A percentile compares a stretch with the other conserved stretches of the same genome.
phyloP scores from a whole-genome alignment of 2,888 invertebrate genomes.

The Cantharis rufa region DNA sequence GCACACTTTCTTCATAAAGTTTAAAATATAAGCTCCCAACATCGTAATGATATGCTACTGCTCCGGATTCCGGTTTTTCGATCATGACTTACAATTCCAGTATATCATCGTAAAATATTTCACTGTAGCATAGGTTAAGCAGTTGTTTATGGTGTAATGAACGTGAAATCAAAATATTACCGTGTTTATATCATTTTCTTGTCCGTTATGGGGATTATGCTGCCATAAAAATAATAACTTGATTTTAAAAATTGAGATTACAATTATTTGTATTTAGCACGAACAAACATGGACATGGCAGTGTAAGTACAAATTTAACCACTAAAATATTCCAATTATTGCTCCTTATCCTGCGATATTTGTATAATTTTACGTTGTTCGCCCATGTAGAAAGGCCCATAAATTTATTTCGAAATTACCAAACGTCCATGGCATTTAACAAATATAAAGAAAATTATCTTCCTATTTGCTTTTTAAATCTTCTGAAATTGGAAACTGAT shows the following conservation, averaged over 20 bases:
- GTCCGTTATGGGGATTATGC: neutral
- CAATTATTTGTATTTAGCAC: neutral
- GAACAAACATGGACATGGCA: neutral
- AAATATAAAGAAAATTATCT: too few relatives aligned
- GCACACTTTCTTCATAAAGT: neutral
- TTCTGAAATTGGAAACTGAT: neutral
- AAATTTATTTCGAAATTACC: neutral
- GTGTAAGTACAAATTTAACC: neutral
- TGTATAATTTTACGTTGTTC: neutral
- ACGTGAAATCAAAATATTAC: neutral
- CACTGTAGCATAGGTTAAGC: neutral
- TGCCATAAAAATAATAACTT: neutral
- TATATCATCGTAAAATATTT: neutral
- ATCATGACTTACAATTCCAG: neutral
- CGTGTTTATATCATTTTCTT: neutral
- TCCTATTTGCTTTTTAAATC: neutral
- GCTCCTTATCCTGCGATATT: neutral
- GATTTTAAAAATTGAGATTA: neutral
- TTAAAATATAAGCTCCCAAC: neutral
- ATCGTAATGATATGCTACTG: neutral
- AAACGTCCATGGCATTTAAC: too few relatives aligned
- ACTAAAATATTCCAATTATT: neutral
- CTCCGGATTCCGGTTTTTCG: constrained; percentile 1
- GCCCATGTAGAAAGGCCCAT: neutral
- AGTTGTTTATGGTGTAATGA: neutral